A percentile compares a stretch with the other conserved stretches of the same genome.
These are phyloP conservation scores for Molanna angustata DNA, from an alignment of 2,888 invertebrate species.

Conservation along the genomic window DNA sequence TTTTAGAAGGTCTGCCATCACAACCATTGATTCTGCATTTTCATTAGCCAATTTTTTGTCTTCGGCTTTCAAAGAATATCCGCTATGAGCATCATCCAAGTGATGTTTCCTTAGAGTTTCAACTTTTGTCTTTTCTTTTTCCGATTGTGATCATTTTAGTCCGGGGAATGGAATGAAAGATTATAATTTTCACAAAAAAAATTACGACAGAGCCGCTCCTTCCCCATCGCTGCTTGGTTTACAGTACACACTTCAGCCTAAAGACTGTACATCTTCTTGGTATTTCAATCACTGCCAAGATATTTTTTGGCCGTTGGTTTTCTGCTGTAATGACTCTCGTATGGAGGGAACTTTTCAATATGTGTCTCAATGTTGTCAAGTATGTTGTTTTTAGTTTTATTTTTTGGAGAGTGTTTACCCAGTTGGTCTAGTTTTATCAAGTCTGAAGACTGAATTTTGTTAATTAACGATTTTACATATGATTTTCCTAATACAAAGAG, in stretches of 20 bases:
- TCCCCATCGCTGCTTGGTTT: constrained; percentile 5
- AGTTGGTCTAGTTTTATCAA: constrained; percentile 9
- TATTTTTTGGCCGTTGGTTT: constrained; percentile 8
- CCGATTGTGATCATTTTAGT: constrained; percentile 2
- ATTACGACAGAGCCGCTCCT: constrained; percentile 3
- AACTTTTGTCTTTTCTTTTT: not conserved
- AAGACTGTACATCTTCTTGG: constrained; percentile 5
- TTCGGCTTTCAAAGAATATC: constrained; percentile 6
- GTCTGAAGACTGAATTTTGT: constrained; percentile 2
- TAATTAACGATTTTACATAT: constrained; percentile 7
- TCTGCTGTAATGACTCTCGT: constrained; percentile 8
- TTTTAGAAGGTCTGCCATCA: constrained; percentile 8
- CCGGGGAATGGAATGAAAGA: constrained; percentile 7
- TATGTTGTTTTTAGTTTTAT: constrained; percentile 1
- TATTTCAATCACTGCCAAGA: constrained; percentile 2
- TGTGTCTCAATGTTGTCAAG: constrained; percentile 2
- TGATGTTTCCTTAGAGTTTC: not conserved
- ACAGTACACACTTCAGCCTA: constrained; percentile 1
- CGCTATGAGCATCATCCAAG: not conserved
- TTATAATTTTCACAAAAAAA: not conserved
- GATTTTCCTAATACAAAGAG: constrained; percentile 2
- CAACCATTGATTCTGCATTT: constrained; percentile 1
- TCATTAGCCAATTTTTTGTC: constrained; percentile 1
- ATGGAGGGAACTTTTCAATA: constrained; percentile 8
- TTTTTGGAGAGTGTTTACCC: constrained; percentile 5